These are phyloP conservation scores for Cryptophagus acutangulus DNA, from an alignment of 2,888 invertebrate species.

Conservation along the genomic window DNA sequence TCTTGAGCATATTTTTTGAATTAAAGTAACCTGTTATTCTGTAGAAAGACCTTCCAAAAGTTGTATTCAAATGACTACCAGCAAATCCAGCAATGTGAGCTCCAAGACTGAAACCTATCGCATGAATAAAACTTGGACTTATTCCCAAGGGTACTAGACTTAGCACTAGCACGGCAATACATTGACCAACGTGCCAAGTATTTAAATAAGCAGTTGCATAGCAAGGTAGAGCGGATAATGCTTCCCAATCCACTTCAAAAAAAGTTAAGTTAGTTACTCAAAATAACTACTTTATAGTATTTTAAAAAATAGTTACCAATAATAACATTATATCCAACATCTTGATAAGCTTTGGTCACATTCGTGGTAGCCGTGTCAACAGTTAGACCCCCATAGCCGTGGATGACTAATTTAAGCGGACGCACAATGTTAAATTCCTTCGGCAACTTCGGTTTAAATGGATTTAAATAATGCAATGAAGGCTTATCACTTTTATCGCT, in stretches of 20 bases:
- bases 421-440: constrained; percentile 25
- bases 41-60: constrained; percentile 35
- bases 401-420: constrained; percentile 43
- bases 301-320: constrained; percentile 30
- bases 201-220: constrained; percentile 56
- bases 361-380: constrained; percentile 42
- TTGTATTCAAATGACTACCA: constrained; percentile 39
- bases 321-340: constrained; percentile 39
- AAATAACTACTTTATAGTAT: background rate
- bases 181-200: constrained; percentile 56
- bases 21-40: constrained; percentile 44
- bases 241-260: constrained; percentile 53
- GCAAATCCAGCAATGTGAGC: constrained; percentile 52
- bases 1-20: background rate
- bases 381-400: constrained; percentile 47
- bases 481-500: constrained; percentile 21
- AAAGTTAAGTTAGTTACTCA: background rate
- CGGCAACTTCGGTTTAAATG: constrained; percentile 37
- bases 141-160: constrained; percentile 43
- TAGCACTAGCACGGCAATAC: constrained; percentile 50
- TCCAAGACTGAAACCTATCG: constrained; percentile 57
- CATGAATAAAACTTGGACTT: constrained; percentile 47
- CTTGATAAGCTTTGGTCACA: constrained; percentile 38
- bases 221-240: constrained; percentile 51
- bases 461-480: constrained; percentile 32